phyloP scores from a whole-genome alignment of 2,113 vertebrate genomes.

The Lycocorax pyrrhopterus region DNA sequence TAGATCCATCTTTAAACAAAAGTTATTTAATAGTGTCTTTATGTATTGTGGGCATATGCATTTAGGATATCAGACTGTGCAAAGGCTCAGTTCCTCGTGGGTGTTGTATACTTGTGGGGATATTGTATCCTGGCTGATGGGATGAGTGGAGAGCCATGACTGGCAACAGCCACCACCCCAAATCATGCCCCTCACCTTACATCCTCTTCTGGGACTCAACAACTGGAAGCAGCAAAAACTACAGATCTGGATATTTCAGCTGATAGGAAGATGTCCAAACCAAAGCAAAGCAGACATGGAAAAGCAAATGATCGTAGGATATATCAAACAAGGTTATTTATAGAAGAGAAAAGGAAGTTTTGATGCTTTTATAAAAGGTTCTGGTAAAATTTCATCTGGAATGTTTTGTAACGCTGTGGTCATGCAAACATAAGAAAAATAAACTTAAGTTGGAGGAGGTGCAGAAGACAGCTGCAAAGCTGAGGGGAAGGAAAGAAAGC shows the following conservation, averaged over 20 bases:
- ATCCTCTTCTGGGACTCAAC: neutral
- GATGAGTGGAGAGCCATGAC: too few relatives aligned
- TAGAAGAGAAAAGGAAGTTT: conserved; percentile 35
- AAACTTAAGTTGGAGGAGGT: neutral
- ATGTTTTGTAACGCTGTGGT: neutral
- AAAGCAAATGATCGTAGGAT: neutral
- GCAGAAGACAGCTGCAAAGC: conserved; percentile 9
- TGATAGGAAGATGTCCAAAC: neutral
- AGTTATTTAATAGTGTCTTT: neutral
- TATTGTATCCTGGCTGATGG: neutral
- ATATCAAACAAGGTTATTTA: conserved; percentile 33
- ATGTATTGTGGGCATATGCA: neutral
- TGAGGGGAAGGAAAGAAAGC: neutral
- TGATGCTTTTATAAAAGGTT: neutral
- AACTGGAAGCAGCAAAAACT: neutral
- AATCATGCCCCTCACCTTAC: neutral
- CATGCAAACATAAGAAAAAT: conserved; percentile 26
- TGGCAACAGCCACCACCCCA: neutral
- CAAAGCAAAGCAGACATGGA: neutral
- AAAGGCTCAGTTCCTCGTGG: neutral
- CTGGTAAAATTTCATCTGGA: conserved; percentile 3
- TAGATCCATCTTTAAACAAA: neutral
- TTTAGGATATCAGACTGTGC: neutral
- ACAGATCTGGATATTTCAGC: neutral
- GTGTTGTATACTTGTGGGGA: neutral